Evolutionary conservation across 2,888 invertebrate genomes (phyloP).

Genomic region (Nemapogon koenigi): DNA sequence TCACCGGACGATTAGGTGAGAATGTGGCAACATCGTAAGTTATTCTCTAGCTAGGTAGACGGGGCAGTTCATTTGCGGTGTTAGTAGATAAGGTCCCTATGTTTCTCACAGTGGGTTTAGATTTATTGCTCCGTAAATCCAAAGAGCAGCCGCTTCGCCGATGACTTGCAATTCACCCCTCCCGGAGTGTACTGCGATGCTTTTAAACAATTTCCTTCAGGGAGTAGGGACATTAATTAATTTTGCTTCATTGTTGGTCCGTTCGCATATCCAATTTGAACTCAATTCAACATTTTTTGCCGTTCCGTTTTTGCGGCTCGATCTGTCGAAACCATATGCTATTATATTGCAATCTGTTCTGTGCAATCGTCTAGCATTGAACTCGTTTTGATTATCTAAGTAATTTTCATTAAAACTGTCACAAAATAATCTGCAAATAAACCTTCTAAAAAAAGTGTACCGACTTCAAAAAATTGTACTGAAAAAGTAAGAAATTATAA

Average conservation of each 20-base stretch:
- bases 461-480: too few species aligned
- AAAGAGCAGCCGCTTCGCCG: constrained; percentile 24
- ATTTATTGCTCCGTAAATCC: constrained; percentile 56
- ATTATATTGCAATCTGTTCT: too few species aligned
- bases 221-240: constrained; percentile 50
- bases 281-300: not conserved
- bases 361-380: too few species aligned
- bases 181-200: constrained; percentile 26
- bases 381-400: too few species aligned
- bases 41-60: constrained; percentile 4
- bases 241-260: constrained; percentile 38
- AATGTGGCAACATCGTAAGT: constrained; percentile 4
- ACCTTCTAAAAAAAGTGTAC: too few species aligned
- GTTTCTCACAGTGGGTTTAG: constrained; percentile 21
- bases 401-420: too few species aligned
- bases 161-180: constrained; percentile 51
- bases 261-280: constrained; percentile 28
- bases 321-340: too few species aligned
- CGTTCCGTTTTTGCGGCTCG: not conserved
- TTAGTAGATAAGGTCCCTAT: constrained; percentile 47
- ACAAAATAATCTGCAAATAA: too few species aligned
- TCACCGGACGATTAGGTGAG: too few species aligned
- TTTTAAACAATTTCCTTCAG: constrained; percentile 41
- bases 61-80: constrained; percentile 49
- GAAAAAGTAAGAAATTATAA: too few species aligned